Conservation (phyloP, 2,888 invertebrate genomes). For the Rhyacophila evoluta region DNA sequence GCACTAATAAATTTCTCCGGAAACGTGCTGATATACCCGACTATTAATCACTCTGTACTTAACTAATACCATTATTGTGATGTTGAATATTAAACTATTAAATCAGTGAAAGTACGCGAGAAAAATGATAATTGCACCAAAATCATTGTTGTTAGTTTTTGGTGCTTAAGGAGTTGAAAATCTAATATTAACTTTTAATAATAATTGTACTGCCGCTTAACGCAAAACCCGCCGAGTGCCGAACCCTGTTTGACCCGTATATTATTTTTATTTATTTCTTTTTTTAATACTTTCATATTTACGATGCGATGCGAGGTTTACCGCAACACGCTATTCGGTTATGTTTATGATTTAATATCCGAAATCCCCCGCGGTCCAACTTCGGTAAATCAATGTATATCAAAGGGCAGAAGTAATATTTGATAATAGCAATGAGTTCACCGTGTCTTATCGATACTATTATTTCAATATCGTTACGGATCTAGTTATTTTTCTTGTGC, state of each 20-base stretch:
- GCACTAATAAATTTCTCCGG: no score
- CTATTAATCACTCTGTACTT: no score
- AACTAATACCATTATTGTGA: no score
- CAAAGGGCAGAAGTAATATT: neutral
- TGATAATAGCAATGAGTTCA: neutral
- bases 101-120: no score
- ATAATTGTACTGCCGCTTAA: constrained; percentile 9
- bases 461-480: no score
- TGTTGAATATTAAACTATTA: no score
- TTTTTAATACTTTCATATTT: neutral
- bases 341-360: neutral
- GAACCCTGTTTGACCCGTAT: neutral
- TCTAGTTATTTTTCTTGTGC: no score
- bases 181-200: neutral
- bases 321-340: neutral
- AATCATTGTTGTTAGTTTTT: no score
- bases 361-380: neutral
- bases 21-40: no score
- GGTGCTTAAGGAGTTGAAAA: neutral
- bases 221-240: neutral
- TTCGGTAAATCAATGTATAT: neutral
- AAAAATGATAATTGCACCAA: no score
- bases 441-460: no score
- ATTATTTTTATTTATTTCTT: neutral
- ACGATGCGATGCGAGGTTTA: neutral